Conservation (phyloP, 2,888 invertebrate genomes). For the Andrena camellia region DNA sequence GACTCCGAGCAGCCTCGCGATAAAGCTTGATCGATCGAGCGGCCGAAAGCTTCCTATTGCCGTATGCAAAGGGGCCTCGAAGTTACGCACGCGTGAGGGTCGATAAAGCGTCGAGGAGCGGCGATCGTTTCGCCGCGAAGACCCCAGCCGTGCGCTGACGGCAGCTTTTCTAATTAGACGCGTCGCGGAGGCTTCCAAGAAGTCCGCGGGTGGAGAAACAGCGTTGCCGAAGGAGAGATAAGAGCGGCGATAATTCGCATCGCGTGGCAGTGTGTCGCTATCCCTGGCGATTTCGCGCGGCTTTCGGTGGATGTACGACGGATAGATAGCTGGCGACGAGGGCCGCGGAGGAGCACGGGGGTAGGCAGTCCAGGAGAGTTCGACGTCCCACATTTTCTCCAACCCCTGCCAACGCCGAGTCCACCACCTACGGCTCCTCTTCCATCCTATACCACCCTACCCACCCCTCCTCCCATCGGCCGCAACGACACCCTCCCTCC, state of each 20-base stretch:
- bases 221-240: neutral
- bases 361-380: constrained; percentile 76
- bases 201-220: neutral
- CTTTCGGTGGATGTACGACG: constrained; percentile 14
- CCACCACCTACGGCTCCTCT: constrained; percentile 47
- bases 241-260: neutral
- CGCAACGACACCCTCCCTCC: constrained; percentile 1
- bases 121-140: neutral
- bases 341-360: constrained; percentile 17
- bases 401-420: constrained; percentile 64
- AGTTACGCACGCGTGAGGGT: constrained; percentile 2
- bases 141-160: neutral
- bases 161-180: constrained; percentile 8
- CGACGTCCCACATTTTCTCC: constrained; percentile 80
- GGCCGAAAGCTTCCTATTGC: neutral
- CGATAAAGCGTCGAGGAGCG: neutral
- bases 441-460: constrained; percentile 35
- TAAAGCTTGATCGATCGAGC: neutral
- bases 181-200: neutral
- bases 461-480: constrained; percentile 23
- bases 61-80: neutral
- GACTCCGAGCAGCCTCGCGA: neutral
- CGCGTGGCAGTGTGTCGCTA: constrained; percentile 19
- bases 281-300: constrained; percentile 26
- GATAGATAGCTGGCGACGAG: constrained; percentile 14